phyloP scores from a whole-genome alignment of 2,113 vertebrate species.

The Entelurus aequoreus region DNA sequence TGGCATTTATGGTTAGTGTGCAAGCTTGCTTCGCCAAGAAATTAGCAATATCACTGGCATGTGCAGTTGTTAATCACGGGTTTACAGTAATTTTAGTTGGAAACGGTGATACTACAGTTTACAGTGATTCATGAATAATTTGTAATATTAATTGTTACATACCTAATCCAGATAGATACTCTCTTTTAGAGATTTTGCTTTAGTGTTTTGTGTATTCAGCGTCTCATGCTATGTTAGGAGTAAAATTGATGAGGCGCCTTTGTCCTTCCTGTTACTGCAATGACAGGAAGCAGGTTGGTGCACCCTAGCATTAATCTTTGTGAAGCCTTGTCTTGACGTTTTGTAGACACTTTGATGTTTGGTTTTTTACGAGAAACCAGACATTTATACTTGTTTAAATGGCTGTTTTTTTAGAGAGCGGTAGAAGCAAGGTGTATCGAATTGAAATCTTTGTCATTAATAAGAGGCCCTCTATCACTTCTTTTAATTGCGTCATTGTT shows the following conservation, averaged over 20 bases:
- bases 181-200: neutral
- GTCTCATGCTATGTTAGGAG: neutral
- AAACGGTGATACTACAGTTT: no score
- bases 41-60: no score
- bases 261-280: slow-evolving; percentile 12
- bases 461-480: no score
- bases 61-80: no score
- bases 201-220: neutral
- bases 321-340: neutral
- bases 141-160: no score
- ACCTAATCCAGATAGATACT: neutral
- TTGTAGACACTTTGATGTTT: neutral
- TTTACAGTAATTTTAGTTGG: no score
- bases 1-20: no score
- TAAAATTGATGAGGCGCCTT: neutral
- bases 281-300: slow-evolving; percentile 20
- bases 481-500: no score
- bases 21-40: no score
- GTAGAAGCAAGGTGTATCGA: neutral
- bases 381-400: neutral
- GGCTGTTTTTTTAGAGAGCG: neutral
- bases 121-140: no score
- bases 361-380: no score
- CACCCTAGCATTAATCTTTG: slow-evolving; percentile 10
- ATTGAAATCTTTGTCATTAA: no score